These are phyloP conservation scores for Halictus quadricinctus DNA, from an alignment of 2,888 invertebrate genomes.

Conservation along the genomic window DNA sequence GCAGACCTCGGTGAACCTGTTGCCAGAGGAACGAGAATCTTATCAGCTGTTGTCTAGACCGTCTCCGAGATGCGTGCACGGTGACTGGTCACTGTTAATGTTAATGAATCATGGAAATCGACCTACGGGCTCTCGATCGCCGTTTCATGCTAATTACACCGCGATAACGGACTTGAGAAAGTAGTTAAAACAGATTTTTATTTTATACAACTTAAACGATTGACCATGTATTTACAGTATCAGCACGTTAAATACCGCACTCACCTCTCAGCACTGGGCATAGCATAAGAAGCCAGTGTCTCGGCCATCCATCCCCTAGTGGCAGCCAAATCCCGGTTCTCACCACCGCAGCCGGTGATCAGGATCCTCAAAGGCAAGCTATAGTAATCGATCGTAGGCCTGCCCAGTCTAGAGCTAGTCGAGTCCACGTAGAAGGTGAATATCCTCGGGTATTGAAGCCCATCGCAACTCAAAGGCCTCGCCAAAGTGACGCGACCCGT, in stretches of 20 bases:
- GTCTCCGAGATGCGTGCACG: neutral
- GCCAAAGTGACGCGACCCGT: constrained; percentile 90
- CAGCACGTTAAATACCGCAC: neutral
- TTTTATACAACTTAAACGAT: too few relatives aligned
- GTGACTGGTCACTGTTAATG: neutral
- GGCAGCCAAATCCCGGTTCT: constrained; percentile 86
- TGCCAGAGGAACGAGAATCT: constrained; percentile 69
- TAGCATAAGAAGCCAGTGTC: constrained; percentile 93
- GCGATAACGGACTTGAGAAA: constrained; percentile 6
- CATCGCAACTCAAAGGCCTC: constrained; percentile 90
- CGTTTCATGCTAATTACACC: constrained; percentile 16
- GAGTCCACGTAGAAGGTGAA: constrained; percentile 95
- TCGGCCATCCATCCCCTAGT: constrained; percentile 94
- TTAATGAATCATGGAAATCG: neutral
- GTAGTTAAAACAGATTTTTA: too few relatives aligned
- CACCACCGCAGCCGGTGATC: constrained; percentile 89
- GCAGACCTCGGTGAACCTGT: constrained; percentile 92
- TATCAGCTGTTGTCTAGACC: neutral
- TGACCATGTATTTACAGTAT: too few relatives aligned
- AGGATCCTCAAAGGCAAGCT: constrained; percentile 90
- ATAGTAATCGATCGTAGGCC: constrained; percentile 90
- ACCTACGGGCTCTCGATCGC: neutral
- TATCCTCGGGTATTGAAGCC: constrained; percentile 91
- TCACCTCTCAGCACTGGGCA: constrained; percentile 90
- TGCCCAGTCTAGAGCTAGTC: constrained; percentile 88